These are phyloP conservation scores for Auanema freiburgensis DNA, from an alignment of 2,888 invertebrate genomes.

Conservation along the genomic window DNA sequence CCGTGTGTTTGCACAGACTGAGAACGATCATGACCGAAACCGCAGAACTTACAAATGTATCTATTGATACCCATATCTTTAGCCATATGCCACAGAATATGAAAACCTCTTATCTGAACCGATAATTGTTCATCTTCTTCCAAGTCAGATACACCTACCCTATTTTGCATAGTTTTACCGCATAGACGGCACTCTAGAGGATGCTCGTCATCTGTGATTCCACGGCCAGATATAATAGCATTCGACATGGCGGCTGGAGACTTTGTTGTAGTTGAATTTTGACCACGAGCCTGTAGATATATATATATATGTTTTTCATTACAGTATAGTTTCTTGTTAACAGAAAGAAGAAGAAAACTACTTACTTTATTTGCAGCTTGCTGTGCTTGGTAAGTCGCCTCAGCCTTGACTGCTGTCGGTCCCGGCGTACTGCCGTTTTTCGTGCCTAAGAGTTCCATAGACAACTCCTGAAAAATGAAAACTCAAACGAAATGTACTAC, in stretches of 20 bases:
- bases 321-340: neutral
- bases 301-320: neutral
- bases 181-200: constrained; percentile 60
- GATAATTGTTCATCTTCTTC: neutral
- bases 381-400: constrained; percentile 38
- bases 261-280: neutral
- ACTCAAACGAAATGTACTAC: constrained; percentile 2
- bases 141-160: constrained; percentile 32
- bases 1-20: constrained; percentile 61
- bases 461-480: constrained; percentile 47
- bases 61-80: constrained; percentile 62
- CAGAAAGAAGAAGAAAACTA: neutral
- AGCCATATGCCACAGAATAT: constrained; percentile 62
- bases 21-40: constrained; percentile 60
- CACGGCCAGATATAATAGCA: constrained; percentile 4
- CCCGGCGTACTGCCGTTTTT: constrained; percentile 57
- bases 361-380: constrained; percentile 29
- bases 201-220: constrained; percentile 51
- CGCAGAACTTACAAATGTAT: constrained; percentile 59
- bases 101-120: constrained; percentile 58
- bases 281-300: neutral
- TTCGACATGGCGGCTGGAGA: neutral
- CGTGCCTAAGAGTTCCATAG: constrained; percentile 62
- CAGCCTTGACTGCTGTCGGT: constrained; percentile 59
- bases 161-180: constrained; percentile 58